phyloP scores from a whole-genome alignment of 2,113 vertebrate genomes.

The Astur gentilis region DNA sequence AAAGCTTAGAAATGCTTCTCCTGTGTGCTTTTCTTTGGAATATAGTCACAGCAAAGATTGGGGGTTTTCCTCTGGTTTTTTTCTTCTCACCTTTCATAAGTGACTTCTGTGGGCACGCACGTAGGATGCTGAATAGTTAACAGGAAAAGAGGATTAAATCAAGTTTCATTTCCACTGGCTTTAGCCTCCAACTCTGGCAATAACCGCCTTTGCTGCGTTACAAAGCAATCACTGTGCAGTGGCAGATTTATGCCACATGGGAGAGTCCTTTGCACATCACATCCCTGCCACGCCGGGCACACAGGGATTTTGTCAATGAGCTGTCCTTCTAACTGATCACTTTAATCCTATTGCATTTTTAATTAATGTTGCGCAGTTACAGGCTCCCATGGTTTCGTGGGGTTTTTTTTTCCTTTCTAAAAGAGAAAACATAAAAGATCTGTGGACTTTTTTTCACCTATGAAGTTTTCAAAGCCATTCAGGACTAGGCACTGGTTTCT shows the following conservation, averaged over 20 bases:
- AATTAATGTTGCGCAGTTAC: background rate
- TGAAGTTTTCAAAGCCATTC: background rate
- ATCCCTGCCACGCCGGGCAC: background rate
- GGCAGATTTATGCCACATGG: slow-evolving; percentile 46
- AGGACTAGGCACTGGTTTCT: background rate
- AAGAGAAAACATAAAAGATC: background rate
- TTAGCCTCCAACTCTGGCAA: background rate
- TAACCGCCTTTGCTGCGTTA: accelerated
- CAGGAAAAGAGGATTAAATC: background rate
- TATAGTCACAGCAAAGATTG: background rate
- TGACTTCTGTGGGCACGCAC: background rate
- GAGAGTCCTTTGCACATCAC: slow-evolving; percentile 37
- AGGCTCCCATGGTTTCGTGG: background rate
- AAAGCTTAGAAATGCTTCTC: background rate
- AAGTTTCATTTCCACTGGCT: background rate
- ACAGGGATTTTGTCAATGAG: background rate
- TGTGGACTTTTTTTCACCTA: background rate
- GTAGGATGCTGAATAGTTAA: background rate
- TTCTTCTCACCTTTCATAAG: background rate
- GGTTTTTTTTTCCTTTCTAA: background rate
- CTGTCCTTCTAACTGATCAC: background rate
- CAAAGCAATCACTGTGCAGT: background rate
- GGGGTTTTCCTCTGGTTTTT: background rate
- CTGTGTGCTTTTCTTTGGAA: background rate
- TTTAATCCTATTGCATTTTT: background rate